Conservation (phyloP, 2,888 invertebrate genomes). For the Halictus ligatus region DNA sequence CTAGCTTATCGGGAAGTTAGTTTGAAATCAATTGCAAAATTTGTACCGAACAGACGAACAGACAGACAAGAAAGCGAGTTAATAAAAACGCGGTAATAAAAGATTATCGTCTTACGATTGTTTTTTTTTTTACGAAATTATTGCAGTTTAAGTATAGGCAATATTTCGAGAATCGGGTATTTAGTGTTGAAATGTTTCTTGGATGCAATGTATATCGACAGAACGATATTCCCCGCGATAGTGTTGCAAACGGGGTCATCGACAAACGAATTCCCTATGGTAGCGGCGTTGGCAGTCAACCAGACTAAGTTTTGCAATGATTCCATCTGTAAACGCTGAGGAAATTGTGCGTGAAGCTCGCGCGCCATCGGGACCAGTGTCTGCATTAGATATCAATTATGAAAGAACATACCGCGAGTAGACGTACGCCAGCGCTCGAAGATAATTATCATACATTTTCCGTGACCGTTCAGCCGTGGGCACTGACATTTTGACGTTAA, state of each 20-base stretch:
- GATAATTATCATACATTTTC: conserved; percentile 74
- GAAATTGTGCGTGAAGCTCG: conserved; percentile 69
- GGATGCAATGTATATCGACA: background rate
- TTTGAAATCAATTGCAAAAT: no score
- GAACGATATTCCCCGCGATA: conserved; percentile 12
- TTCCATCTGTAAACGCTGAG: conserved; percentile 58
- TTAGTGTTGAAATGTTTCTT: background rate
- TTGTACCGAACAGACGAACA: no score
- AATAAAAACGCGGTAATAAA: no score
- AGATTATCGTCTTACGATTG: no score
- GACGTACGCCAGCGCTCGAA: conserved; percentile 43
- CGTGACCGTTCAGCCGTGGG: conserved; percentile 71
- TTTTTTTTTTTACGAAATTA: background rate
- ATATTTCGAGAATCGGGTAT: background rate
- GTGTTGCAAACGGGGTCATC: conserved; percentile 35
- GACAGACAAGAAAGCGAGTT: no score
- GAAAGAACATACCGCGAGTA: conserved; percentile 58
- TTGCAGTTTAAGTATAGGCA: background rate
- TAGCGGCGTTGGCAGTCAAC: conserved; percentile 11
- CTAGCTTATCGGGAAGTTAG: no score
- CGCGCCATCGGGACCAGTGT: conserved; percentile 41
- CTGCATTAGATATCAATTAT: conserved; percentile 64
- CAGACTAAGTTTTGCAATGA: conserved; percentile 57
- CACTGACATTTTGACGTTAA: conserved; percentile 78
- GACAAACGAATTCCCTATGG: conserved; percentile 17